A percentile compares a stretch with the other conserved stretches of the same genome.
These are phyloP conservation scores for Busseola fusca DNA, from an alignment of 2,888 invertebrate genomes.

Conservation along the genomic window DNA sequence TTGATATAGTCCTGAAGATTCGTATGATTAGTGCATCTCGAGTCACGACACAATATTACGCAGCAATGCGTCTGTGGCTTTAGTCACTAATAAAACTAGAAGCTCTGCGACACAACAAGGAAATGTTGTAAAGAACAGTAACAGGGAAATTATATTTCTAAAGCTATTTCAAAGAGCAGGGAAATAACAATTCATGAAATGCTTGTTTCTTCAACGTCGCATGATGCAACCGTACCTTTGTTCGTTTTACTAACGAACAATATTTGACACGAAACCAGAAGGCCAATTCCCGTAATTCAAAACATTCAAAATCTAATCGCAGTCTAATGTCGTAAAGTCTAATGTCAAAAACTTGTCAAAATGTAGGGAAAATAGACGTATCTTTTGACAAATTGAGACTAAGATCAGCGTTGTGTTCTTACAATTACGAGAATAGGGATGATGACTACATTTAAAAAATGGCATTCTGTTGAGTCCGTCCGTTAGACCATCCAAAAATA, in stretches of 20 bases:
- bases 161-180: slow-evolving; percentile 55
- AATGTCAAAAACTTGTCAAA: too few species aligned
- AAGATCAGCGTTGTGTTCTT: too few species aligned
- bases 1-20: neutral
- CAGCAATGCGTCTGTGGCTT: neutral
- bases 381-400: too few species aligned
- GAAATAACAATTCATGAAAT: slow-evolving; percentile 48
- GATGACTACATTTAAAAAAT: too few species aligned
- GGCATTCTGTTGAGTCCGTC: too few species aligned
- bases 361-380: too few species aligned
- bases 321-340: too few species aligned
- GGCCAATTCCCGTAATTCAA: too few species aligned
- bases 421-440: too few species aligned
- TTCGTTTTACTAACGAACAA: slow-evolving; percentile 47
- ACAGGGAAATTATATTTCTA: slow-evolving; percentile 59
- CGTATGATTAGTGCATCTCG: neutral
- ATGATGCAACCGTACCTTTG: slow-evolving; percentile 47
- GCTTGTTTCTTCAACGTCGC: slow-evolving; percentile 46
- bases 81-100: slow-evolving; percentile 8
- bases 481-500: too few species aligned
- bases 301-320: too few species aligned
- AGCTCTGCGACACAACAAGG: slow-evolving; percentile 42
- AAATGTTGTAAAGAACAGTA: slow-evolving; percentile 55
- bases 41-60: neutral
- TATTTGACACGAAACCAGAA: slow-evolving; percentile 37